phyloP scores from a whole-genome alignment of 2,888 invertebrate species.

The Cataglyphis cursor region DNA sequence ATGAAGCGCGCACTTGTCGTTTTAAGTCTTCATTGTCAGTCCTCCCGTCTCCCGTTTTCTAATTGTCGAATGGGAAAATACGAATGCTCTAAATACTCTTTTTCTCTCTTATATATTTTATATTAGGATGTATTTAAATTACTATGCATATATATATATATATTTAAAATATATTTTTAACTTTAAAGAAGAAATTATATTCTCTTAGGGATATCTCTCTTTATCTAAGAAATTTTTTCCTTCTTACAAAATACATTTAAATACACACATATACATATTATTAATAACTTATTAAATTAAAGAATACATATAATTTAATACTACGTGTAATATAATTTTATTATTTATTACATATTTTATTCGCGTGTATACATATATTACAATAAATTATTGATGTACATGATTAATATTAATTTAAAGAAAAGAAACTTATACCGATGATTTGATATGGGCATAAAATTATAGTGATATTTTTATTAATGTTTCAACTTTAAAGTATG shows the following conservation, averaged over 20 bases:
- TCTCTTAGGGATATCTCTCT: not conserved
- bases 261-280: not conserved
- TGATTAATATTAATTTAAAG: not conserved
- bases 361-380: not conserved
- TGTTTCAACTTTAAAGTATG: not conserved
- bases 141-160: not conserved
- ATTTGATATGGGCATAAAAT: constrained; percentile 7
- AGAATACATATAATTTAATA: not conserved
- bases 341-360: not conserved
- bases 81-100: not conserved
- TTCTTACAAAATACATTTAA: not conserved
- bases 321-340: not conserved
- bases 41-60: not conserved
- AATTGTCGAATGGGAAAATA: not conserved
- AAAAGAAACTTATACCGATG: not conserved
- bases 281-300: not conserved
- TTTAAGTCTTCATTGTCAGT: not conserved
- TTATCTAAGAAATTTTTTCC: not conserved
- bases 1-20: constrained; percentile 1
- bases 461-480: constrained; percentile 11
- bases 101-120: not conserved
- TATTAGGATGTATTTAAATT: not conserved
- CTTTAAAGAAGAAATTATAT: not conserved
- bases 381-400: not conserved
- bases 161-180: not conserved